Evolutionary conservation across 2,113 vertebrate genomes (phyloP).

Genomic region (Oryzias celebensis): DNA sequence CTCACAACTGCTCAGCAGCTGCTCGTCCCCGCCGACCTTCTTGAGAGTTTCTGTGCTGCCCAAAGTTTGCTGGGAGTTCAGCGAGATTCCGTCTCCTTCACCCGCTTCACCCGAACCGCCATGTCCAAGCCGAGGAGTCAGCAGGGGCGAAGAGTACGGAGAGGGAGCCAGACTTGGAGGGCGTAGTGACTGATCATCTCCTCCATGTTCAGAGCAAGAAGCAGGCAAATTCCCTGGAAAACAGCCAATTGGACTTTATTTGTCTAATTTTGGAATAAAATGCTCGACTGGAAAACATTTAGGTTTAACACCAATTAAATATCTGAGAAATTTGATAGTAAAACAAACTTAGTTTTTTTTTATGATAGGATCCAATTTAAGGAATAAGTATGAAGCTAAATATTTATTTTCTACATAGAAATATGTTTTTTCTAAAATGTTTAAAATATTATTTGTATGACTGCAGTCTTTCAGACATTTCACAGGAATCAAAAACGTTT

Average conservation of each 20-base stretch:
- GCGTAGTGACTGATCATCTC: slow-evolving; percentile 68
- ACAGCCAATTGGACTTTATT: slow-evolving; percentile 5
- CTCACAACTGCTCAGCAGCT: slow-evolving; percentile 89
- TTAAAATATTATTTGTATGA: too few species aligned
- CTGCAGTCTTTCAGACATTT: too few species aligned
- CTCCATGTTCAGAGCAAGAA: slow-evolving; percentile 62
- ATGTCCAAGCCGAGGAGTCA: slow-evolving; percentile 47
- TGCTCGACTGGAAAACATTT: too few species aligned
- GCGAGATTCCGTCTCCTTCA: slow-evolving; percentile 45
- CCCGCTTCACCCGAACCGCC: slow-evolving; percentile 44
- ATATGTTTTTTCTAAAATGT: too few species aligned
- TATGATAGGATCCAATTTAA: too few species aligned
- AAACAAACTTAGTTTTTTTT: too few species aligned
- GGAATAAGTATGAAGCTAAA: too few species aligned
- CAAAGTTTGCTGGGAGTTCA: slow-evolving; percentile 60
- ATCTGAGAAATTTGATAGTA: too few species aligned
- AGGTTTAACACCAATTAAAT: too few species aligned
- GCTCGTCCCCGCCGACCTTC: slow-evolving; percentile 74
- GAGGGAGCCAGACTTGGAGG: slow-evolving; percentile 82
- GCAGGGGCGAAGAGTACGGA: slow-evolving; percentile 76
- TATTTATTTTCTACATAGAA: too few species aligned
- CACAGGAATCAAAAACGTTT: too few species aligned
- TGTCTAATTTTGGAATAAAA: too few species aligned
- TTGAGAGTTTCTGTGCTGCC: slow-evolving; percentile 78
- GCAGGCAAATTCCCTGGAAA: slow-evolving; percentile 52